These are phyloP conservation scores for Sebastes diploproa DNA, from an alignment of 2,797 vertebrate genomes.

Conservation along the genomic window DNA sequence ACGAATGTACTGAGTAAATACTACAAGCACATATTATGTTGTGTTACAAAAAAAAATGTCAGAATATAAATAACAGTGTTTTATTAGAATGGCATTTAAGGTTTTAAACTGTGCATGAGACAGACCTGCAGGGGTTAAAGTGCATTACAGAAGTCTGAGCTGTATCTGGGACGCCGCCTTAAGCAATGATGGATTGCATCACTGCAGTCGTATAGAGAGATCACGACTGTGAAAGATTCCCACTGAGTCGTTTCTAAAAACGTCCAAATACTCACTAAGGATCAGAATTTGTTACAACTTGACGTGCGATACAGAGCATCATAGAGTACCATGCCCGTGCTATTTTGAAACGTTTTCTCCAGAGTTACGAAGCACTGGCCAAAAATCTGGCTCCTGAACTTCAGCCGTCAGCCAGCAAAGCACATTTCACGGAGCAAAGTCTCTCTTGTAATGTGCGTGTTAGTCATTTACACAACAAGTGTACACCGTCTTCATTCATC, in stretches of 20 bases:
- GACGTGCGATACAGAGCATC: background rate
- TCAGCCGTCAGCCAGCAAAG: background rate
- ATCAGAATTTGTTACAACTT: background rate
- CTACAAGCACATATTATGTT: background rate
- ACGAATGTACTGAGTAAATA: background rate
- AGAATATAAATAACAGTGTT: conserved; percentile 27
- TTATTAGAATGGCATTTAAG: background rate
- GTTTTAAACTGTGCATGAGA: background rate
- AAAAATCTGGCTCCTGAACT: background rate
- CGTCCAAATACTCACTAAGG: background rate
- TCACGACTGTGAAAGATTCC: background rate
- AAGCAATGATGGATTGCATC: background rate
- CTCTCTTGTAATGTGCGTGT: background rate
- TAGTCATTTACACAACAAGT: background rate
- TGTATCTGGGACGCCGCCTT: conserved; percentile 19
- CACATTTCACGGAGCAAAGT: background rate
- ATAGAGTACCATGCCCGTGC: background rate
- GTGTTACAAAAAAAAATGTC: background rate
- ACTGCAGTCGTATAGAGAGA: background rate
- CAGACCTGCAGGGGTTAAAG: conserved; percentile 29
- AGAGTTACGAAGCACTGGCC: background rate
- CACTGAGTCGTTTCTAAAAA: background rate
- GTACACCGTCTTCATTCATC: background rate
- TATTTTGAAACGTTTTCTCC: background rate
- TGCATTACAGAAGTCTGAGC: conserved; percentile 6